Base-by-base conservation (phyloP, 2,797 vertebrate genomes). In the Sarcoramphus papa region DNA sequence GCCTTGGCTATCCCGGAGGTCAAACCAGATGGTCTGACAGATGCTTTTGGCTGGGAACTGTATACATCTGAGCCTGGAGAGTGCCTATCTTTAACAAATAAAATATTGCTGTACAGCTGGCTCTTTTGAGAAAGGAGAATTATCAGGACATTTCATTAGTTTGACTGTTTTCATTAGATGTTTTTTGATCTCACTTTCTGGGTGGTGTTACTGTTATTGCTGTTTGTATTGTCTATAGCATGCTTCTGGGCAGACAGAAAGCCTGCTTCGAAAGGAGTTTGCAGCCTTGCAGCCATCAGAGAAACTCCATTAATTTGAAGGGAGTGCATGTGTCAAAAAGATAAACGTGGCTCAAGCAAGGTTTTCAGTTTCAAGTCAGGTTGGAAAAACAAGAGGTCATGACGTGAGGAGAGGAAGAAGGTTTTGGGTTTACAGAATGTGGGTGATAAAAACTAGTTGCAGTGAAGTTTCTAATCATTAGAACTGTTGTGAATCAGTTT, bases 11-110 rank as follows among this genome's bases (percentile, higher is more conserved):
- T 70, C 57, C 88, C 0, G 2, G 76, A 77, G 91, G 91, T 86
- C 91, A 90, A 78, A 88, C 64, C 85, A 90, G 87, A 91, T 84
- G 85, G 89, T 92, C 72, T 80, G 47, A 90, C 82, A 83, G 87
- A 84, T 91, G 62, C 50, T 93, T 77, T 89, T 94, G 75, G 56
- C 89, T 94, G 74, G 80, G 68, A 89, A 80, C 84, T 56, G 6
- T 14, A 24, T 59, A 57, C 53, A 33, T 68, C 60, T 62, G 50
- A 88, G 87, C 57, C 62, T 78, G 68, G 27, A 89, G 45, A 83
- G 37, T 74, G 60, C 75, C 74, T 89, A 18, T 84, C 68, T 76
- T 90, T 90, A 93, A 86, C 62, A 54, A 60, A 83, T 64, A 37
- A 93, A 85, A 93, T 74, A 85, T 56, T 89, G 54, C 83, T 84